Evolutionary conservation across 2,797 vertebrate species (phyloP), one percentile per base, ranked within the genome.

Genomic region (Aphelocoma californica): DNA sequence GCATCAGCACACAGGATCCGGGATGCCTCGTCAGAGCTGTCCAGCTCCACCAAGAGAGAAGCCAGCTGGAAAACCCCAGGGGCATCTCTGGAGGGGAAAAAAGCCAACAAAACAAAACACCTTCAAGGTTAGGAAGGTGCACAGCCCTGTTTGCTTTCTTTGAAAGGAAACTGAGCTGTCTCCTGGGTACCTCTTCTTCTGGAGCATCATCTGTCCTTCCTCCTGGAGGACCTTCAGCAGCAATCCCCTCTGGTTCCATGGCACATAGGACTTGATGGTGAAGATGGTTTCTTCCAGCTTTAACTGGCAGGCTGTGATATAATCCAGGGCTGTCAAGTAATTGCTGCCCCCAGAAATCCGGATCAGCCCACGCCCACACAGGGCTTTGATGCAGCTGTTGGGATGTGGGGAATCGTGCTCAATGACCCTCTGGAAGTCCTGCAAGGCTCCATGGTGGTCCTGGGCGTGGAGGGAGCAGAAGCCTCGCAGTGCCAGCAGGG

Each of bases 221-320:
- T 99, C 99, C 82, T 98, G 98, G 82, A 99, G 97, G 66, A 99
- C 98, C 2, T 98, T 98, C 32, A 98, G 97, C 83, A 99, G 98
- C 93, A 99, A 97, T 3, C 99, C 99, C 21, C 99, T 97, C 81
- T 98, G 98, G 97, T 99, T 99, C 99, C 99, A 99, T 0, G 99
- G 99, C 94, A 99, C 98, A 2, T 98, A 98, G 93, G 99, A 98
- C 92, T 99, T 99, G 75, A 99, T 96, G 2, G 98, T 98, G 61
- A 99, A 96, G 26, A 98, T 97, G 1, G 98, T 97, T 86, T 99
- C 99, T 23, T 99, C 98, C 23, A 98, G 97, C 72, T 98, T 98
- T 81, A 99, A 86, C 75, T 97, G 95, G 95, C 98, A 99, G 44
- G 99, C 99, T 1, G 99, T 99, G 94, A 99, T 97, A n/a, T 99